phyloP scores from a whole-genome alignment of 2,113 vertebrate species.

The Periophthalmodon schlosseri region DNA sequence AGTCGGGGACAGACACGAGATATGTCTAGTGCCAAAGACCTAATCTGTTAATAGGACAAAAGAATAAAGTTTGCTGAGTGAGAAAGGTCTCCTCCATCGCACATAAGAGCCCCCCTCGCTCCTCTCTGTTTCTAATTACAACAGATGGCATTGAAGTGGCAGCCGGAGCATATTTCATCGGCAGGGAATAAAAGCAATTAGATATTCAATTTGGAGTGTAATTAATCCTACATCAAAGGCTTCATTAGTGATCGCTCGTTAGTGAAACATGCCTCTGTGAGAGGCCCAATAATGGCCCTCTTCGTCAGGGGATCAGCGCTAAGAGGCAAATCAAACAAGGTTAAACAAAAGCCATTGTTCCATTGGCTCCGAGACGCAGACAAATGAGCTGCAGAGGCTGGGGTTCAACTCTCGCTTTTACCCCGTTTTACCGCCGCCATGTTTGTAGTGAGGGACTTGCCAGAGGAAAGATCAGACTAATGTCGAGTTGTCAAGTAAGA shows the following conservation, averaged over 20 bases:
- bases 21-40: conserved; percentile 45
- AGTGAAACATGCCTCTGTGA: conserved; percentile 76
- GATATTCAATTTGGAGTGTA: conserved; percentile 80
- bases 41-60: conserved; percentile 51
- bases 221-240: conserved; percentile 83
- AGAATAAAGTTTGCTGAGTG: conserved; percentile 43
- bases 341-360: conserved; percentile 80
- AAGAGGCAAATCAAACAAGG: conserved; percentile 78
- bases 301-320: conserved; percentile 73
- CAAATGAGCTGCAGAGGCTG: conserved; percentile 68
- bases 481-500: conserved; percentile 16
- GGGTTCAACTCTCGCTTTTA: conserved; percentile 64
- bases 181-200: conserved; percentile 80
- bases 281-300: conserved; percentile 70
- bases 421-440: conserved; percentile 60
- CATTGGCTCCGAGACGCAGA: conserved; percentile 67
- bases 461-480: conserved; percentile 55
- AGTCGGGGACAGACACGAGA: conserved; percentile 24
- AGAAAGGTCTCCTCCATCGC: conserved; percentile 56
- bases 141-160: conserved; percentile 76
- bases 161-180: conserved; percentile 77
- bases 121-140: conserved; percentile 75
- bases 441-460: conserved; percentile 67
- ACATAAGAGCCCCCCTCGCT: conserved; percentile 38
- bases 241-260: conserved; percentile 79